phyloP scores from a whole-genome alignment of 2,113 vertebrate species.

The Caranx ignobilis region DNA sequence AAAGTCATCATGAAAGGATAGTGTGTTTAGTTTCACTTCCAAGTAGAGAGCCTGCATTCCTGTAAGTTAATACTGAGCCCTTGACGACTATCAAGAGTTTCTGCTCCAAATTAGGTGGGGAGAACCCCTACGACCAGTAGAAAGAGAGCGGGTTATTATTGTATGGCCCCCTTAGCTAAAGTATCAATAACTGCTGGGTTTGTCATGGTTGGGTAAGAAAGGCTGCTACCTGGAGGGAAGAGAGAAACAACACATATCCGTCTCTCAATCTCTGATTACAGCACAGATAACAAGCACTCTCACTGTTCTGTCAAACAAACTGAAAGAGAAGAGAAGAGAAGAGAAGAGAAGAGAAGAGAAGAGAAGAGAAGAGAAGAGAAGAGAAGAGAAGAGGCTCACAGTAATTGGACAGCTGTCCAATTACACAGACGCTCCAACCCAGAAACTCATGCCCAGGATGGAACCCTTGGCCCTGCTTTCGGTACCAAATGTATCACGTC shows the following conservation, averaged over 20 bases:
- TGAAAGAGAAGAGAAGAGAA: slow-evolving; percentile 36
- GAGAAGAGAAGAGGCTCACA: slow-evolving; percentile 17
- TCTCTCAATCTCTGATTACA: slow-evolving; percentile 71
- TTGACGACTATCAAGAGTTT: slow-evolving; percentile 46
- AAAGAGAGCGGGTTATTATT: slow-evolving; percentile 69
- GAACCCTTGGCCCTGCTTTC: slow-evolving; percentile 68
- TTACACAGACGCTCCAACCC: slow-evolving; percentile 66
- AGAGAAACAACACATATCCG: slow-evolving; percentile 55
- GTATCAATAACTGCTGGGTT: slow-evolving; percentile 73
- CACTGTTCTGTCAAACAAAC: slow-evolving; percentile 19
- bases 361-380: slow-evolving; percentile 32
- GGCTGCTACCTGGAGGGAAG: slow-evolving; percentile 58
- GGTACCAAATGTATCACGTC: slow-evolving; percentile 80
- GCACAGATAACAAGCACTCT: slow-evolving; percentile 58
- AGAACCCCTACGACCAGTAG: slow-evolving; percentile 55
- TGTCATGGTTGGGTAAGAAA: slow-evolving; percentile 62
- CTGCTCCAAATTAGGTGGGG: slow-evolving; percentile 45
- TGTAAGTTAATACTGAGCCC: slow-evolving; percentile 70
- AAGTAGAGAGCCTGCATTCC: slow-evolving; percentile 63
- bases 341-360: slow-evolving; percentile 9
- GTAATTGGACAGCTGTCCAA: slow-evolving; percentile 67
- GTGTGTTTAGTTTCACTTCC: slow-evolving; percentile 66
- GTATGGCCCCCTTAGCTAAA: slow-evolving; percentile 60
- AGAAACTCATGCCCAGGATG: slow-evolving; percentile 69
- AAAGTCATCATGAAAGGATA: slow-evolving; percentile 53